phyloP scores from a whole-genome alignment of 2,113 vertebrate species.

The Petrocephalus zakoni region DNA sequence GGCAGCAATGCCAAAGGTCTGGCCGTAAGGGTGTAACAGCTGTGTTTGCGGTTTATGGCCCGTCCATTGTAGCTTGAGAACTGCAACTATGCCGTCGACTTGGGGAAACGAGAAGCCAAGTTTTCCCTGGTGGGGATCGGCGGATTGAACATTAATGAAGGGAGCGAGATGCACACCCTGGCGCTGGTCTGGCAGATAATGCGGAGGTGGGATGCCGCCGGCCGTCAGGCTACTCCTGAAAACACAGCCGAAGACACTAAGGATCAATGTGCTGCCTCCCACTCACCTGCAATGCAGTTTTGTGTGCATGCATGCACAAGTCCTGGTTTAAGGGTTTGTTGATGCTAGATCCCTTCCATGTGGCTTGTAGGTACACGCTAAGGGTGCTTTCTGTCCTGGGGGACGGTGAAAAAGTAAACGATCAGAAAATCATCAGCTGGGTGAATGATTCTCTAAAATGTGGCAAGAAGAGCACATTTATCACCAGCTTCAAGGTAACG shows the following conservation, averaged over 20 bases:
- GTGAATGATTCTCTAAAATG: conserved; percentile 80
- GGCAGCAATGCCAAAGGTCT: background rate
- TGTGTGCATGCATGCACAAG: background rate
- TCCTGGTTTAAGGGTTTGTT: background rate
- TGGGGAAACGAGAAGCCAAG: conserved; percentile 76
- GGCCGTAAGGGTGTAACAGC: background rate
- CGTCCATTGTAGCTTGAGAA: conserved; percentile 78
- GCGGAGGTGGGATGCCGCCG: conserved; percentile 72
- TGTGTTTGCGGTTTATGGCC: background rate
- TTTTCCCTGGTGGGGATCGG: conserved; percentile 95
- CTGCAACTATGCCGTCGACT: conserved; percentile 88
- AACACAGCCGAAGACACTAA: background rate
- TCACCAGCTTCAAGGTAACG: conserved; percentile 87
- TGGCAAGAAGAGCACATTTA: conserved; percentile 72
- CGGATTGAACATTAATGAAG: conserved; percentile 85
- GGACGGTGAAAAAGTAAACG: conserved; percentile 82
- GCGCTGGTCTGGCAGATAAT: conserved; percentile 94
- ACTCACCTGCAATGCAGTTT: background rate
- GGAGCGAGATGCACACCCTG: conserved; percentile 80
- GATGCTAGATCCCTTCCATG: conserved; percentile 25
- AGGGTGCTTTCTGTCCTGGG: conserved; percentile 85
- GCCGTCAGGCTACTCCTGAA: background rate
- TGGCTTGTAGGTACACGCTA: conserved; percentile 76
- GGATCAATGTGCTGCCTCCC: background rate
- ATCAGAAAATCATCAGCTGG: conserved; percentile 87